Base-by-base conservation (phyloP, 2,888 invertebrate species). In the Ophion ventricosus region DNA sequence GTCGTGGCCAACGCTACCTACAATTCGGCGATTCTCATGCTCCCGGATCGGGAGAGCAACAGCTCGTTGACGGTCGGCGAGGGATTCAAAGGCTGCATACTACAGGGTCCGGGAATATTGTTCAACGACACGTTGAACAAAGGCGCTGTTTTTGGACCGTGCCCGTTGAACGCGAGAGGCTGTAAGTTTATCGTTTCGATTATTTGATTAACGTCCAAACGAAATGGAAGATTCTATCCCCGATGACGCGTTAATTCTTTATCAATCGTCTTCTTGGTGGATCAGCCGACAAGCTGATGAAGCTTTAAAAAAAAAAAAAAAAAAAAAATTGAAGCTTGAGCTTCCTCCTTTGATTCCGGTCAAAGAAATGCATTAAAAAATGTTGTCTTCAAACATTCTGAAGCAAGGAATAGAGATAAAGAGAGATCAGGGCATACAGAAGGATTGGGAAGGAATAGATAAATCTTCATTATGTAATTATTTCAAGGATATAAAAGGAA, bases 21-120 rank as follows among this genome's bases (percentile, higher is more conserved):
- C 94, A 96, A 97, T 93, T 95, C 95, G 64, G 96, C 97, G 90
- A 95, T 97, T 88, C 94, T 97, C 86, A 95, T 95, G 35, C 95
- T 96, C 88, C 96, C 96, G 87, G 96, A 96, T 89, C 96, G 96
- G 92, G 95, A 96, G 88, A 96, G 95, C 88, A 96, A 96, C 86
- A 96, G 96, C 29, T 96, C 96, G 85, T 94, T 97, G 88, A 95
- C 97, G 87, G 95, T 98, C 85, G 98, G 98, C 69, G 96, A 96
- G 92, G 95, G 96, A 88, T 97, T 97, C 94, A 95, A 96, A 90
- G 98, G 98, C 86, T 98, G 98, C 93, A 95, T 98, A 84, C 95
- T 96, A 89, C 97, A 98, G 94, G 98, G 98, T 0, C 98, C 98
- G n/a, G 97, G 97, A 86, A 95, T 98, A 59, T 96, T 97, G 90